phyloP scores from a whole-genome alignment of 2,888 invertebrate species.

The Lasioglossum leucozonium region DNA sequence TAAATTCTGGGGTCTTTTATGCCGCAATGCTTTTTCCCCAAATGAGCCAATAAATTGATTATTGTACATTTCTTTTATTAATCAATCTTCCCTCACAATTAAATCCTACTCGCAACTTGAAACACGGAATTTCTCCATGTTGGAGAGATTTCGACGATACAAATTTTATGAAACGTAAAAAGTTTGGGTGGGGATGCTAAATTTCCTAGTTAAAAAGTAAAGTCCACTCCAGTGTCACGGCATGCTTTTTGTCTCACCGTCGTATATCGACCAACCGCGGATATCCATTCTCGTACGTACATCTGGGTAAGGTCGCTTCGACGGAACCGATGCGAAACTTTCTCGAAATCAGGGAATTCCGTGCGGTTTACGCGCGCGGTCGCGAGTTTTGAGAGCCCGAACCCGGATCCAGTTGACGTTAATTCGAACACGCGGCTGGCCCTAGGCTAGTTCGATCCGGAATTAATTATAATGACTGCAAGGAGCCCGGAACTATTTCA shows the following conservation, averaged over 20 bases:
- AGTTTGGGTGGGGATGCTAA: not conserved
- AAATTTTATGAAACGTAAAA: too few species aligned
- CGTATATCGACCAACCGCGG: conserved; percentile 3
- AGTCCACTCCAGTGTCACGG: not conserved
- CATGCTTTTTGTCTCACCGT: not conserved
- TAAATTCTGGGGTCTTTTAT: too few species aligned
- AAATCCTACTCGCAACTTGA: too few species aligned
- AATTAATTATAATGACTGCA: conserved; percentile 37
- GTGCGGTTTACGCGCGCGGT: not conserved
- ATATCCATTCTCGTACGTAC: not conserved
- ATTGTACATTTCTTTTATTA: too few species aligned
- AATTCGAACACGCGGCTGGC: conserved; percentile 2
- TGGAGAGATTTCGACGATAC: too few species aligned
- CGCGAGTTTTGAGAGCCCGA: not conserved
- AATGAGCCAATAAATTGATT: too few species aligned
- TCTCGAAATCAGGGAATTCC: conserved; percentile 7
- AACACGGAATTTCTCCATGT: too few species aligned
- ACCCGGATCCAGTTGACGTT: not conserved
- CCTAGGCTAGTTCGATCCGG: conserved; percentile 10
- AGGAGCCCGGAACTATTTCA: conserved; percentile 34
- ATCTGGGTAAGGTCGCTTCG: not conserved
- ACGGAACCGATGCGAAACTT: not conserved
- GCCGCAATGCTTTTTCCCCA: too few species aligned
- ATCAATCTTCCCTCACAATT: too few species aligned
- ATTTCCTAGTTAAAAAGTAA: not conserved